Base-by-base conservation (phyloP, 2,888 invertebrate species). In the Scaptomyza flava region DNA sequence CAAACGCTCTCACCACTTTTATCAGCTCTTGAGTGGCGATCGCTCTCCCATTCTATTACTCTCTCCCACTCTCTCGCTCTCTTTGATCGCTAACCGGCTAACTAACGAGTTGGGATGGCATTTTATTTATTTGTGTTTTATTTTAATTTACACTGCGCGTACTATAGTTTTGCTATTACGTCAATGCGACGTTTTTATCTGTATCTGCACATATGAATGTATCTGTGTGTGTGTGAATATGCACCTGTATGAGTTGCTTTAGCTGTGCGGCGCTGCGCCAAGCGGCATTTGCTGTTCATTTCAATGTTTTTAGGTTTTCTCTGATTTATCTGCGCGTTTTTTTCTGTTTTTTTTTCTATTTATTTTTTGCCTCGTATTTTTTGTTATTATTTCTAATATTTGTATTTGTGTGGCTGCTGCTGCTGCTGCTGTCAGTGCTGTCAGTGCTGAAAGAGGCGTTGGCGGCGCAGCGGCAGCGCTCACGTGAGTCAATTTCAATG, bases 111-210 rank as follows among this genome's bases (percentile, higher is more conserved):
- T 45, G 50, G 58, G 70, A 50, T 51, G 62, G 63, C 61, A 58
- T 81, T 80, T 80, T 83, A 77, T 86, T 87, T 71, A 86, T 87
- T 88, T 88, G 65, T 85, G 79, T 84, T 80, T 84, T 80, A 80
- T 84, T 80, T 85, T 72, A 79, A 86, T 80, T 80, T 84, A 84
- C 87, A 84, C 84, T 46, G 14, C 60, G 69, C 63, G 69, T 75
- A 65, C 81, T 78, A 81, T 54, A 71, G 79, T 63, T 59, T 64
- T 59, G 79, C 82, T 89, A 85, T 89, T 89, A 89, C 84, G 84
- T 89, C 89, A 89, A 89, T 87, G 79, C 77, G 73, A 79, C 89
- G 87, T 73, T 77, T 76, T 59, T 53, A 57, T 72, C 59, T 80
- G 50, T 68, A 54, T 51, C 42, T 62, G 2, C 23, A 23, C 23